Conservation (phyloP, 2,888 invertebrate species). For the Cotesia congregata region DNA sequence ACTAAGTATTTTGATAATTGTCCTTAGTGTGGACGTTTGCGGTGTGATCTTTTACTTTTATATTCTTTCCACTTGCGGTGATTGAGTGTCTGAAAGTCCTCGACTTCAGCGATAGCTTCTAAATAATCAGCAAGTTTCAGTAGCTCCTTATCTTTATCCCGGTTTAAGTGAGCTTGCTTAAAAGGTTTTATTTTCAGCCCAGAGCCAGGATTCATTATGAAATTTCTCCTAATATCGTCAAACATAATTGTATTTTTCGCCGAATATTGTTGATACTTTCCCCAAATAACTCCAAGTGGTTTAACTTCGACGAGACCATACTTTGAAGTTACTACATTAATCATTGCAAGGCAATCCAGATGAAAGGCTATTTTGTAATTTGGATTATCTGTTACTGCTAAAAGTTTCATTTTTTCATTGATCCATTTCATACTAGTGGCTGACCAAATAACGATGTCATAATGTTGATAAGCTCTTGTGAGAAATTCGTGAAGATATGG, state of each 20-base stretch:
- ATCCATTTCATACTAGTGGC: constrained; percentile 99
- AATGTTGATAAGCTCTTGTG: constrained; percentile 86
- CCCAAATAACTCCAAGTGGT: constrained; percentile 97
- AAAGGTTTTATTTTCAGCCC: constrained; percentile 93
- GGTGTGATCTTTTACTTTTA: constrained; percentile 70
- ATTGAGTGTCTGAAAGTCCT: constrained; percentile 87
- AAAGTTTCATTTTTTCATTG: constrained; percentile 93
- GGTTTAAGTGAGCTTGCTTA: constrained; percentile 89
- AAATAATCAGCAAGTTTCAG: constrained; percentile 86
- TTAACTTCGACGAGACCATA: constrained; percentile 95
- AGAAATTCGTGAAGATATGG: constrained; percentile 96
- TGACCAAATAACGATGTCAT: constrained; percentile 98
- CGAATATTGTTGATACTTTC: constrained; percentile 90
- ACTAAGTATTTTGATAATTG: constrained; percentile 50
- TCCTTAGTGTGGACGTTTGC: constrained; percentile 51
- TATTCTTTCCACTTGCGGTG: constrained; percentile 94
- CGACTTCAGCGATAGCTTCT: constrained; percentile 83
- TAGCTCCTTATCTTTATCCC: constrained; percentile 87
- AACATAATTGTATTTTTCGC: constrained; percentile 97
- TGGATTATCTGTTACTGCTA: constrained; percentile 86
- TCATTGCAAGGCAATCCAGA: constrained; percentile 94
- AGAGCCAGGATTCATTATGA: constrained; percentile 96
- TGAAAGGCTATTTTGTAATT: constrained; percentile 94
- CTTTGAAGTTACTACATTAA: constrained; percentile 90
- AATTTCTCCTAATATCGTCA: constrained; percentile 95